Evolutionary conservation across 30 jellyfish, hydroid and myxozoan genomes (phyloP), one percentile per base, ranked within the genome.

Genomic region (Cassiopea xamachana): DNA sequence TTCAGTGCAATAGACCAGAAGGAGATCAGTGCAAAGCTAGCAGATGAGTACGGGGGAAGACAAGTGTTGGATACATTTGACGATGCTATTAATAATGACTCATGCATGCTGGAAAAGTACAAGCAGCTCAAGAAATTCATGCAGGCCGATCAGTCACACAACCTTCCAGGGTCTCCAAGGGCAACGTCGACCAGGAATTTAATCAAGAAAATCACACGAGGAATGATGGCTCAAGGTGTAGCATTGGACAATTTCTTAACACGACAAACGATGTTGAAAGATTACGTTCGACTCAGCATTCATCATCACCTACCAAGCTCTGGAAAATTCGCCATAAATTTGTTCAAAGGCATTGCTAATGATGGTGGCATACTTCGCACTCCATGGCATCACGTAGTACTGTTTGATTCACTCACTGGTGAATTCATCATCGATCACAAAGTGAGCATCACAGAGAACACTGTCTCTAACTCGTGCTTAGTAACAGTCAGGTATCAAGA

Each of bases 171-270:
- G 9, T 46, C 82, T 6, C 79, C 48, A 71, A 80, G 82, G 51
- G 46, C 83, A 77, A 88, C 79, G 16, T 39, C 76, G 51, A 19
- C 91, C 12, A 78, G 72, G 60, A 46, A 73, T 2, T 79, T 61
- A 75, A 58, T 88, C 64, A 79, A 77, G 71, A 69, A 19, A 9
- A 89, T 88, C 17, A 80, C 95, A 17, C 77, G 82, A 27, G 95
- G 95, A 10, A 88, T 88, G 95, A 88, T 88, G 86, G 85, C 81
- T 2, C 95, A 88, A 71, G 95, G 95, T 10, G 91, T 88, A n/a
- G 95, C 95, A 13, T 89, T 88, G 47, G 91, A 88, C 68, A 50
- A 48, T 51, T 88, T 88, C 73, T 75, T 88, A 27, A 64, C 46
- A 67, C 43, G 43, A 17, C 95, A 88, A 55, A 27, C 80, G 1